phyloP scores from a whole-genome alignment of 1,140 invertebrate species.

The Camponotus vicinus region DNA sequence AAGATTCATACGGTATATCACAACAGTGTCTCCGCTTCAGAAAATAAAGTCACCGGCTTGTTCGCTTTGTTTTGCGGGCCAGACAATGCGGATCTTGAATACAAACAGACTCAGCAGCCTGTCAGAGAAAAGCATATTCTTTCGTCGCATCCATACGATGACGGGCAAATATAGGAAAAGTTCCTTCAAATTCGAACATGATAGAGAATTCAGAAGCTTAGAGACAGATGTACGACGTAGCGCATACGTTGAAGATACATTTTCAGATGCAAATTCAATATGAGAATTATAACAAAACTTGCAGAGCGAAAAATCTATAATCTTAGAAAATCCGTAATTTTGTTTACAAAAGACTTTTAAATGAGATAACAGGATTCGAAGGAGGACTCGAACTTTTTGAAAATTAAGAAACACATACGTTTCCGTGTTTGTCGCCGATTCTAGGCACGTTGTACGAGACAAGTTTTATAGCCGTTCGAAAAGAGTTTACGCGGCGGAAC shows the following conservation, averaged over 20 bases:
- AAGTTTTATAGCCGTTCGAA: neutral
- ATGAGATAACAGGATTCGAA: neutral
- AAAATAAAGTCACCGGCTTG: slow-evolving; percentile 38
- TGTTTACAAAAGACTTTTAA: too few species aligned
- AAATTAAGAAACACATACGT: neutral
- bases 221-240: neutral
- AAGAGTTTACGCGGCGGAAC: neutral
- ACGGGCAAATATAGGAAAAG: slow-evolving; percentile 36
- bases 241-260: neutral
- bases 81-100: slow-evolving; percentile 53
- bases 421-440: neutral
- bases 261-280: neutral
- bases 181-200: slow-evolving; percentile 41
- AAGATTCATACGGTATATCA: slow-evolving; percentile 17
- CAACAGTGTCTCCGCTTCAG: slow-evolving; percentile 6
- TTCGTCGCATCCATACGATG: slow-evolving; percentile 15
- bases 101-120: slow-evolving; percentile 47
- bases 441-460: neutral
- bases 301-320: neutral
- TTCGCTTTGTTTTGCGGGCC: slow-evolving; percentile 45
- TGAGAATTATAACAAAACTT: neutral
- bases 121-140: slow-evolving; percentile 21
- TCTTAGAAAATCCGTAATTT: neutral
- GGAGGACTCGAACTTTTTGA: neutral
- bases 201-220: slow-evolving; percentile 4